phyloP scores from a whole-genome alignment of 2,797 vertebrate species.

The Oreochromis mossambicus region DNA sequence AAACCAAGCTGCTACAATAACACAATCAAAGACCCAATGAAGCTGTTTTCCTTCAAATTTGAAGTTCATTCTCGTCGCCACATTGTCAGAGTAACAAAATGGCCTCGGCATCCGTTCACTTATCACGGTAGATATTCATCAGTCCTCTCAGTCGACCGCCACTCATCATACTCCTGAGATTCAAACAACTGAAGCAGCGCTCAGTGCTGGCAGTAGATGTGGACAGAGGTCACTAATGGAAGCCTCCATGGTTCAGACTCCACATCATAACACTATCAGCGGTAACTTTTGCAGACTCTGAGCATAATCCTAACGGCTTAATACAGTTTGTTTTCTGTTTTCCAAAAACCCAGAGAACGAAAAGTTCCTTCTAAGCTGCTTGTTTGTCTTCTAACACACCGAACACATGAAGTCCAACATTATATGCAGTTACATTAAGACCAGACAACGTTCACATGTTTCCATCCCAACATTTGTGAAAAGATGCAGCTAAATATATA shows the following conservation, averaged over 20 bases:
- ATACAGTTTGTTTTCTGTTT: not conserved
- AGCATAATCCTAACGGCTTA: not conserved
- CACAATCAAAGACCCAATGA: not conserved
- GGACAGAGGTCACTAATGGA: not conserved
- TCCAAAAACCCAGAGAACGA: fast-evolving
- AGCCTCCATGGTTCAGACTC: not conserved
- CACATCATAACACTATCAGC: not conserved
- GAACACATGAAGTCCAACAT: not conserved
- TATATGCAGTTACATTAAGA: not conserved
- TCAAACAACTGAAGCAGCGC: not conserved
- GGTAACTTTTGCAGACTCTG: not conserved
- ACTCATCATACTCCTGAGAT: not conserved
- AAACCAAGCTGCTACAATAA: not conserved
- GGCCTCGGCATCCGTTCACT: not conserved
- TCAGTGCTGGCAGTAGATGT: not conserved
- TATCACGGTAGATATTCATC: not conserved
- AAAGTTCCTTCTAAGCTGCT: not conserved
- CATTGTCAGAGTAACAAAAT: not conserved
- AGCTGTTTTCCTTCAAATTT: not conserved
- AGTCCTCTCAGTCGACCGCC: fast-evolving
- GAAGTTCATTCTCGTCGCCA: not conserved
- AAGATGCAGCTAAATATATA: not conserved
- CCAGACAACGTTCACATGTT: not conserved
- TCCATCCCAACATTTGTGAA: not conserved
- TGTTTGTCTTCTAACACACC: not conserved